phyloP scores from a whole-genome alignment of 2,888 invertebrate genomes.

The Malacosoma neustria region DNA sequence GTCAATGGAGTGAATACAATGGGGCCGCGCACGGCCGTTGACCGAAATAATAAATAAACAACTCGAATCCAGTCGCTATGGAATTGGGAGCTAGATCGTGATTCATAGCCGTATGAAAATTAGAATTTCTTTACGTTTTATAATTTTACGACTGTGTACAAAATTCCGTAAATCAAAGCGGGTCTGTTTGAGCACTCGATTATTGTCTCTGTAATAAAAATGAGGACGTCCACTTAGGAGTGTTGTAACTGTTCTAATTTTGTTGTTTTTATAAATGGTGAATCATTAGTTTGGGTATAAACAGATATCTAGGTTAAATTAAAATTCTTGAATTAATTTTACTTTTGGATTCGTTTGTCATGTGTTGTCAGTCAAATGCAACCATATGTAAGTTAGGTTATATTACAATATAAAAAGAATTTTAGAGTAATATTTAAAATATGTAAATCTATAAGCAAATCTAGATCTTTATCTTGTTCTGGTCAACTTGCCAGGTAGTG shows the following conservation, averaged over 20 bases:
- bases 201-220: not conserved
- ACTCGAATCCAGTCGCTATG: slow-evolving; percentile 36
- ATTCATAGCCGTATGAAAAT: slow-evolving; percentile 29
- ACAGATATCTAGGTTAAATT: too few relatives aligned
- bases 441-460: too few relatives aligned
- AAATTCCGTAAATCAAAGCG: not conserved
- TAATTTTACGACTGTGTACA: not conserved
- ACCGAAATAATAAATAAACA: slow-evolving; percentile 64
- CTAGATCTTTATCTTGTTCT: too few relatives aligned
- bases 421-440: too few relatives aligned
- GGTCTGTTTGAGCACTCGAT: not conserved
- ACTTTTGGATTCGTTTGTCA: too few relatives aligned
- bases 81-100: slow-evolving; percentile 49
- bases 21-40: slow-evolving; percentile 54
- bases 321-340: not conserved
- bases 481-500: too few relatives aligned
- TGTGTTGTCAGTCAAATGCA: too few relatives aligned
- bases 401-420: too few relatives aligned
- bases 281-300: too few relatives aligned
- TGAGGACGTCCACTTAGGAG: not conserved
- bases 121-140: slow-evolving; percentile 10
- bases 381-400: too few relatives aligned
- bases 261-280: not conserved
- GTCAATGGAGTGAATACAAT: slow-evolving; percentile 57
- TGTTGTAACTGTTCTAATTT: not conserved